Conservation (phyloP, 2,888 invertebrate species). For the Lamellibrachia columna region DNA sequence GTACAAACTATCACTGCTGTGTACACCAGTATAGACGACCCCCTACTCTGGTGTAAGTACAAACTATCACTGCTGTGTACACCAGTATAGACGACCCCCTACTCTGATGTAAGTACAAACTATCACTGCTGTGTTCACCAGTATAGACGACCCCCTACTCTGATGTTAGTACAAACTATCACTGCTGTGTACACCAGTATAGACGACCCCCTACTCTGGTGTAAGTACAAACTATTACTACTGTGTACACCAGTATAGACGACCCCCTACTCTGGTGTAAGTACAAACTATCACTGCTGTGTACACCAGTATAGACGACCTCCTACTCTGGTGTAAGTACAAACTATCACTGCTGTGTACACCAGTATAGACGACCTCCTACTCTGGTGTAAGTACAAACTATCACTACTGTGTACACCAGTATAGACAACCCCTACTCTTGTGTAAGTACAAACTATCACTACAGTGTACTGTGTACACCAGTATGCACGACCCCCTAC, state of each 20-base stretch:
- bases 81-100: neutral
- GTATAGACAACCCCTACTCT: neutral
- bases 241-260: neutral
- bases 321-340: neutral
- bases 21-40: neutral
- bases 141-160: neutral
- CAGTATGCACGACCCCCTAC: neutral
- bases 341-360: too few relatives aligned
- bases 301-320: neutral
- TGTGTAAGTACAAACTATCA: neutral
- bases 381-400: neutral
- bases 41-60: neutral
- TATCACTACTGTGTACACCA: too few relatives aligned
- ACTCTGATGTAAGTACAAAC: neutral
- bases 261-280: neutral
- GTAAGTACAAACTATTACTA: neutral
- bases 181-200: neutral
- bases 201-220: neutral
- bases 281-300: neutral
- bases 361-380: neutral
- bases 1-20: neutral
- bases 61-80: too few relatives aligned
- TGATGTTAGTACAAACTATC: neutral
- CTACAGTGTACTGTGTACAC: neutral
- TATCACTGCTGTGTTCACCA: too few relatives aligned